Evolutionary conservation across 1,140 invertebrate species (phyloP).

Genomic region (Brachionus asplanchnoidis): DNA sequence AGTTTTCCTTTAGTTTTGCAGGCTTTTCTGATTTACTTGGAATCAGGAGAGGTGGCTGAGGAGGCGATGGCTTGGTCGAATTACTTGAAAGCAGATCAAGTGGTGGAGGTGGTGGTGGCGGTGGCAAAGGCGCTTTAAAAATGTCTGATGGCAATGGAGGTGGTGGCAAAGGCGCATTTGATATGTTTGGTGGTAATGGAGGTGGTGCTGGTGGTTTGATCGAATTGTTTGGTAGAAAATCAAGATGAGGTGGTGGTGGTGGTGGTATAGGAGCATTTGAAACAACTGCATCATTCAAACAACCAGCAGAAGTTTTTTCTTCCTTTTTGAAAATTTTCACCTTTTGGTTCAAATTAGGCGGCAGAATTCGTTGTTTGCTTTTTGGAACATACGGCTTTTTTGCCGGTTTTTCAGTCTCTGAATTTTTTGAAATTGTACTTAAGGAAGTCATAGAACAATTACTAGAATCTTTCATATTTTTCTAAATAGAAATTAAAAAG

Average conservation of each 20-base stretch:
- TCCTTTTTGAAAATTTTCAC: neutral
- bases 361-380: constrained; percentile 25
- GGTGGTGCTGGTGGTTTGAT: neutral
- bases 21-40: neutral
- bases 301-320: neutral
- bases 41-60: neutral
- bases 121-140: neutral
- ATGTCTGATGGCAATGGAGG: neutral
- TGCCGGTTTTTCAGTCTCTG: neutral
- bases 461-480: constrained; percentile 10
- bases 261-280: neutral
- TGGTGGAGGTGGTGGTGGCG: constrained; percentile 1
- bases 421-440: neutral
- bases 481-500: neutral
- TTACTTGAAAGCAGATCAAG: neutral
- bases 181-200: neutral
- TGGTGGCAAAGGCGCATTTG: neutral
- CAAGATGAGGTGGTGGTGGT: neutral
- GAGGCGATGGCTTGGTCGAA: neutral
- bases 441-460: neutral
- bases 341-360: neutral
- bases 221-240: neutral
- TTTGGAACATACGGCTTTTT: constrained; percentile 31
- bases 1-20: neutral
- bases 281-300: neutral